phyloP scores from a whole-genome alignment of 2,113 vertebrate species.

The Neolamprologus variostigma region DNA sequence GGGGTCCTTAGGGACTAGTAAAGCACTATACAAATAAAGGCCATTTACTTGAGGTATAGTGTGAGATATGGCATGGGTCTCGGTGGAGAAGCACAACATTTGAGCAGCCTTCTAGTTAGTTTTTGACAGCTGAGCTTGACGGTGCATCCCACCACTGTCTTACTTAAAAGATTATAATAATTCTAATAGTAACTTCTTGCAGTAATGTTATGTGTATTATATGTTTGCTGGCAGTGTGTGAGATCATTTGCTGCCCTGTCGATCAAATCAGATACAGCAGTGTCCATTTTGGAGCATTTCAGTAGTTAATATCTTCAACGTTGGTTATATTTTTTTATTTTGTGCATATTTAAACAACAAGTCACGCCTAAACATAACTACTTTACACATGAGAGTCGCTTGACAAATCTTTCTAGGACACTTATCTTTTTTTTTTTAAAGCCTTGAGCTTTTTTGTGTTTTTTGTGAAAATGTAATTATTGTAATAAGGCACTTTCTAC shows the following conservation, averaged over 20 bases:
- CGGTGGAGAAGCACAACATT: accelerated
- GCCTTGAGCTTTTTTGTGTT: background rate
- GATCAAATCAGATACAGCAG: background rate
- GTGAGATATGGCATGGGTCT: accelerated
- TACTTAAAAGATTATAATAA: background rate
- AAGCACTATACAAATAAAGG: accelerated
- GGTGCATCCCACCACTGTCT: background rate
- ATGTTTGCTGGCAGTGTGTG: background rate
- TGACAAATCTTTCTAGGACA: background rate
- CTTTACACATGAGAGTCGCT: background rate
- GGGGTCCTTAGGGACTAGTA: no score
- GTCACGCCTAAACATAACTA: background rate
- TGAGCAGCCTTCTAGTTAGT: background rate
- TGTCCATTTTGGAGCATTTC: background rate
- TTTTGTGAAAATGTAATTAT: background rate
- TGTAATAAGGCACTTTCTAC: background rate
- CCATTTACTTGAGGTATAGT: background rate
- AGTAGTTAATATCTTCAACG: background rate
- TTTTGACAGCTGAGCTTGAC: accelerated
- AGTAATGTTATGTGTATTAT: background rate
- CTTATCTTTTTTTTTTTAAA: background rate
- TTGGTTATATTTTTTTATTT: background rate
- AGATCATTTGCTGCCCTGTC: background rate
- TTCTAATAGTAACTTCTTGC: background rate
- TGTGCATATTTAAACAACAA: background rate